Evolutionary conservation across 2,113 vertebrate species (phyloP).

Genomic region (Hoplias malabaricus): DNA sequence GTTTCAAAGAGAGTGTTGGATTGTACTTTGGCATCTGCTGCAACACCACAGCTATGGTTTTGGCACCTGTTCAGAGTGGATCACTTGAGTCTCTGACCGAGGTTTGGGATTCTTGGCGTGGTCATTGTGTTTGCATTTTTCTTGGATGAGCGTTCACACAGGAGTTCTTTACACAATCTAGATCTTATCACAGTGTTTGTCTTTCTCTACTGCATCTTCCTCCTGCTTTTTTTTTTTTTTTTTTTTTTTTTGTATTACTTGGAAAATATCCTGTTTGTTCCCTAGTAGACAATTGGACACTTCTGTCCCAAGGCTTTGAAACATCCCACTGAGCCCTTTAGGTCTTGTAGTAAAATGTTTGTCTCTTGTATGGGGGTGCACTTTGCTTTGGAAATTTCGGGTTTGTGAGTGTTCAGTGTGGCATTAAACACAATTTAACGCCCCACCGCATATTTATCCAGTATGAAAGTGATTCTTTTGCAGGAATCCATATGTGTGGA

Average conservation of each 20-base stretch:
- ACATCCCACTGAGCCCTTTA: conserved; percentile 4
- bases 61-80: background rate
- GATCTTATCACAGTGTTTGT: conserved; percentile 50
- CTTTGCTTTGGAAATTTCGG: conserved; percentile 53
- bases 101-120: conserved; percentile 4
- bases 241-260: conserved; percentile 58
- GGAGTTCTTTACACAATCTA: conserved; percentile 40
- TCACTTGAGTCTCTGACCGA: background rate
- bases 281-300: conserved; percentile 46
- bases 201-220: conserved; percentile 44
- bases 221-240: conserved; percentile 50
- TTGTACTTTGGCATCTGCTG: background rate
- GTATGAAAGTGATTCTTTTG: conserved; percentile 56
- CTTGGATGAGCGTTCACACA: conserved; percentile 10
- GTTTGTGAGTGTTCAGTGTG: conserved; percentile 57
- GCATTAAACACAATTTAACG: conserved; percentile 66
- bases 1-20: background rate
- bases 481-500: conserved; percentile 43
- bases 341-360: background rate
- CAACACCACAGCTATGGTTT: background rate
- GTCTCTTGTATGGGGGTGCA: background rate
- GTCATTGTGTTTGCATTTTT: conserved; percentile 21
- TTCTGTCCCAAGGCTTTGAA: background rate
- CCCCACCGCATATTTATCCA: conserved; percentile 53
- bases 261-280: conserved; percentile 67